Conservation (phyloP, 53 echinoderm and acorn worm genomes). For the Luidia sarsii region DNA sequence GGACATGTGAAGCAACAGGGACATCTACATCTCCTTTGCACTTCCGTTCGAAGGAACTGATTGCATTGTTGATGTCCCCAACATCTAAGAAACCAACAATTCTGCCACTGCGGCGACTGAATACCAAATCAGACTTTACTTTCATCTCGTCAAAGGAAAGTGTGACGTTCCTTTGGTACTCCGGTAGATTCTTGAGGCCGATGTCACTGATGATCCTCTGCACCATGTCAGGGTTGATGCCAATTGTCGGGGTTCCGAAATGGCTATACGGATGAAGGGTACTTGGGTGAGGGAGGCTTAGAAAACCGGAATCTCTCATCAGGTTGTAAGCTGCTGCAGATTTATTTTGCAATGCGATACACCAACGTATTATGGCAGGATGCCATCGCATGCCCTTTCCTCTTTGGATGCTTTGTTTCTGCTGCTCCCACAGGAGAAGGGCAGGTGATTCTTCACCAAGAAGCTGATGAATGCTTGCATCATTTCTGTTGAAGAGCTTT, state of each 20-base stretch:
- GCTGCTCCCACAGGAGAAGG: conserved; percentile 57
- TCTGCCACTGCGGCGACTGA: conserved; percentile 18
- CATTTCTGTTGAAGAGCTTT: background rate
- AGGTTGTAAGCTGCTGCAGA: conserved; percentile 41
- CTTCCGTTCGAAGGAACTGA: conserved; percentile 25
- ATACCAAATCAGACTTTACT: conserved; percentile 53
- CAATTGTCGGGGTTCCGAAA: conserved; percentile 36
- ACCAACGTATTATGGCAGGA: conserved; percentile 58
- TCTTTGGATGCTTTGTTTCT: conserved; percentile 4
- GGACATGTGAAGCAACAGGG: conserved; percentile 42
- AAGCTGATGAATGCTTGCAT: background rate
- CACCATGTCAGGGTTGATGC: conserved; percentile 44
- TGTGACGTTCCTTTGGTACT: background rate
- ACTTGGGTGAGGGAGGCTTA: conserved; percentile 13
- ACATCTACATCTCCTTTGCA: conserved; percentile 4
- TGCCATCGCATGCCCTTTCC: conserved; percentile 57
- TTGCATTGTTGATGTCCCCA: conserved; percentile 51
- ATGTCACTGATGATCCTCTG: background rate
- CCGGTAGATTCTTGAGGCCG: background rate
- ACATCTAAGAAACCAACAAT: conserved; percentile 58
- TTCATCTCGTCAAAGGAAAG: conserved; percentile 66
- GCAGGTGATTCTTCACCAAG: conserved; percentile 23
- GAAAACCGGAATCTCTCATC: conserved; percentile 20
- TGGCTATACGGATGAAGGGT: conserved; percentile 51
- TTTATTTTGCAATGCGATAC: conserved; percentile 42